Evolutionary conservation across 2,113 vertebrate species (phyloP).

Genomic region (Platichthys stellatus): DNA sequence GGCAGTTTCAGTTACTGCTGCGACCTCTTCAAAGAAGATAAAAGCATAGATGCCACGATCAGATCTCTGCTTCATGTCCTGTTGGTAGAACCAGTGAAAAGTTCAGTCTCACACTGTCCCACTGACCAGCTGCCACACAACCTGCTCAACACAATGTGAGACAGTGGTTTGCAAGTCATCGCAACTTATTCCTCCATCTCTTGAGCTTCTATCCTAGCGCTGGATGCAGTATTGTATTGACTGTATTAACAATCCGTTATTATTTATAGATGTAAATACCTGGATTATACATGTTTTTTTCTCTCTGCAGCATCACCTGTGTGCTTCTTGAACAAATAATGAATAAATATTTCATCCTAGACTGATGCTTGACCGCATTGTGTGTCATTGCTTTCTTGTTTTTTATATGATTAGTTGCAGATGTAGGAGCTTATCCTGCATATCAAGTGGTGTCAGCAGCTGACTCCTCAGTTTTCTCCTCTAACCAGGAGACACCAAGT

Average conservation of each 20-base stretch:
- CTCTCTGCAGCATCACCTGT: conserved; percentile 28
- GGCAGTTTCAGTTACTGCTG: conserved; percentile 12
- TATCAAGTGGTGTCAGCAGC: conserved; percentile 66
- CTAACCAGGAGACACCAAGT: conserved; percentile 40
- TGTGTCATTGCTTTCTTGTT: conserved; percentile 64
- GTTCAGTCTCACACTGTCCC: conserved; percentile 61
- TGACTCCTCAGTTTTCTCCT: conserved; percentile 72
- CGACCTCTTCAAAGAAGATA: conserved; percentile 36
- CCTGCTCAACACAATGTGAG: conserved; percentile 17
- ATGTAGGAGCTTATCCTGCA: conserved; percentile 66
- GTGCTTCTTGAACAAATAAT: conserved; percentile 39
- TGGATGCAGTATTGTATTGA: conserved; percentile 23
- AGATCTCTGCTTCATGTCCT: conserved; percentile 49
- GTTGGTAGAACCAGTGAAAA: conserved; percentile 59
- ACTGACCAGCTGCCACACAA: conserved; percentile 59
- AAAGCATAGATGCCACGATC: conserved; percentile 30
- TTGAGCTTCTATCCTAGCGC: conserved; percentile 8
- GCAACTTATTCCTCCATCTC: conserved; percentile 12
- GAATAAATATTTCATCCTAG: conserved; percentile 40
- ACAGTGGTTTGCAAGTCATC: conserved; percentile 25
- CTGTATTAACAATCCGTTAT: conserved; percentile 24
- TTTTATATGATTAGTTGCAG: conserved; percentile 72
- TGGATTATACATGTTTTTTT: conserved; percentile 12
- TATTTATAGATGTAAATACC: conserved; percentile 45
- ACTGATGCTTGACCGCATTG: conserved; percentile 60